Conservation (phyloP, 1,140 invertebrate genomes). For the Paramacrobiotus metropolitanus region DNA sequence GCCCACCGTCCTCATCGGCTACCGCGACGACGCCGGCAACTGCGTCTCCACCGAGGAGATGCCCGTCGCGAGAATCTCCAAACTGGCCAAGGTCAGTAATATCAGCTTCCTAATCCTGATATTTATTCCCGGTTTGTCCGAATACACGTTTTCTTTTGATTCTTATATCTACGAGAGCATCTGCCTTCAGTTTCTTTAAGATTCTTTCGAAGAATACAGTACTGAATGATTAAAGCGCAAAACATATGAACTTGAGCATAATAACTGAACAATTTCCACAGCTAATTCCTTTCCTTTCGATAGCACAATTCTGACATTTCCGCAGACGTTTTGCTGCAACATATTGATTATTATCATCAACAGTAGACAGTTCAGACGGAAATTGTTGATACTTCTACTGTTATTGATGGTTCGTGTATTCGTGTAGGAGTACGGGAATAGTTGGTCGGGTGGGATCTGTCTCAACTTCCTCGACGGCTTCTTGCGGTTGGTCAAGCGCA, state of each 20-base stretch:
- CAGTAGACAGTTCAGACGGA: too few relatives aligned
- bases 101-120: not conserved
- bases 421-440: not conserved
- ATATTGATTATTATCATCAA: too few relatives aligned
- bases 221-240: too few relatives aligned
- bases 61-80: not conserved
- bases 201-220: too few relatives aligned
- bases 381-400: not conserved
- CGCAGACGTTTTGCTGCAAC: too few relatives aligned
- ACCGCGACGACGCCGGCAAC: not conserved
- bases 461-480: not conserved
- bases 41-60: not conserved
- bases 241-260: too few relatives aligned
- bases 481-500: not conserved
- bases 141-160: not conserved
- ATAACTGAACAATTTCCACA: too few relatives aligned
- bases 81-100: not conserved
- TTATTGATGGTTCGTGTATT: not conserved
- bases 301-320: too few relatives aligned
- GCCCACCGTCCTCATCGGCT: not conserved
- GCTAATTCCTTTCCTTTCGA: not conserved
- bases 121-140: not conserved
- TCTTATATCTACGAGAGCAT: not conserved
- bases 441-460: not conserved
- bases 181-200: not conserved